A percentile compares a stretch with the other conserved stretches of the same genome.
Evolutionary conservation across 1,140 invertebrate genomes (phyloP).

Genomic region (Drosophila mojavensis): DNA sequence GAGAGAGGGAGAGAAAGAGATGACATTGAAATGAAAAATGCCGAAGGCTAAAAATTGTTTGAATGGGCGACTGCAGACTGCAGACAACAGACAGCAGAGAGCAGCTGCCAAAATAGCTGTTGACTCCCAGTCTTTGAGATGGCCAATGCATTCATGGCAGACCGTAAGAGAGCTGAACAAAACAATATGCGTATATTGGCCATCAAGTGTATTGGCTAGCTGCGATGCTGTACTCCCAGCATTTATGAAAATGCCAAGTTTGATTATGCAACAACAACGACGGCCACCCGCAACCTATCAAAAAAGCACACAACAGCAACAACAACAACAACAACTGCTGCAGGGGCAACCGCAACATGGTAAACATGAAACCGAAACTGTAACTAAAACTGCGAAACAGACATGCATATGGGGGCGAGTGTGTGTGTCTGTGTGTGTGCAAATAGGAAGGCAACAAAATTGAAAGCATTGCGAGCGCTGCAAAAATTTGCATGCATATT

Average conservation of each 20-base stretch:
- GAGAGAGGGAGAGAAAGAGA: neutral
- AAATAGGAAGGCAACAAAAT: conserved; percentile 62
- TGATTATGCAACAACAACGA: conserved; percentile 60
- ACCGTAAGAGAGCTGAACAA: conserved; percentile 27
- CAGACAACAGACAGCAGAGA: neutral
- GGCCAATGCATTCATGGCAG: conserved; percentile 55
- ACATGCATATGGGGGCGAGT: neutral
- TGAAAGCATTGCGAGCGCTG: conserved; percentile 57
- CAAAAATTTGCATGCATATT: conserved; percentile 80
- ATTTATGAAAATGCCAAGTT: conserved; percentile 71
- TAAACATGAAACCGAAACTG: conserved; percentile 79
- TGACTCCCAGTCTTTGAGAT: conserved; percentile 35
- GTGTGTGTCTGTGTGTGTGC: conserved; percentile 18
- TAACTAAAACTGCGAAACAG: conserved; percentile 69
- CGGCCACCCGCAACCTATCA: conserved; percentile 40
- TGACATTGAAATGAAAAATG: conserved; percentile 53
- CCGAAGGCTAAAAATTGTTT: conserved; percentile 26
- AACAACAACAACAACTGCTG: conserved; percentile 19
- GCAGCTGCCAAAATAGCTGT: conserved; percentile 17
- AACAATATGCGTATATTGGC: conserved; percentile 39
- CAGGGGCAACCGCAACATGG: conserved; percentile 64
- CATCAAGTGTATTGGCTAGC: conserved; percentile 13
- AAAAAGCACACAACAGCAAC: conserved; percentile 68
- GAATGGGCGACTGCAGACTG: neutral
- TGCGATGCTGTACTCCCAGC: conserved; percentile 51